phyloP scores from a whole-genome alignment of 2,888 invertebrate species.

The Dicyrtoma fusca region DNA sequence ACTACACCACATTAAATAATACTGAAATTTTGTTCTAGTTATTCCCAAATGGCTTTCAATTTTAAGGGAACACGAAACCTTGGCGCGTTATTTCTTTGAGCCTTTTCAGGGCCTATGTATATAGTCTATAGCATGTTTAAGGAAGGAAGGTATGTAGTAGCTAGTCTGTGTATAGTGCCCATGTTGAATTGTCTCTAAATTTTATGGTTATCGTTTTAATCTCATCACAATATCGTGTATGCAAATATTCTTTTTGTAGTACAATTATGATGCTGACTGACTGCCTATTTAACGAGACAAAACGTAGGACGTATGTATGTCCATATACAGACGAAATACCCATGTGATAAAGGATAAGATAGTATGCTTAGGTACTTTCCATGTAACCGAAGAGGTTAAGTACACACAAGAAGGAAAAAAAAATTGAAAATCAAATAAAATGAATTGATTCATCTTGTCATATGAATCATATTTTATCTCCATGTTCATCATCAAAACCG shows the following conservation, averaged over 20 bases:
- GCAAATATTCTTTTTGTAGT: slow-evolving; percentile 28
- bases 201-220: slow-evolving; percentile 40
- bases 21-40: not conserved
- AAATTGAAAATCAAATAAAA: slow-evolving; percentile 34
- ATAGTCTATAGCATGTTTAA: too few species aligned
- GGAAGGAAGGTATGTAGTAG: not conserved
- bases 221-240: slow-evolving; percentile 34
- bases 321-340: too few species aligned
- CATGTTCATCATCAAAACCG: slow-evolving; percentile 26
- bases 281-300: too few species aligned
- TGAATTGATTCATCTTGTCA: slow-evolving; percentile 43
- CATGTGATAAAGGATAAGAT: too few species aligned
- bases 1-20: not conserved
- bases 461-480: slow-evolving; percentile 42
- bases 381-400: not conserved
- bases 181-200: slow-evolving; percentile 4
- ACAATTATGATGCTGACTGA: not conserved
- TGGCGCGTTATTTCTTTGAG: too few species aligned
- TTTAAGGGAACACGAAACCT: not conserved
- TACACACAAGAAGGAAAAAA: slow-evolving; percentile 17
- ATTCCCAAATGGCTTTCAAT: not conserved
- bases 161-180: not conserved
- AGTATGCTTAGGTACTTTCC: too few species aligned
- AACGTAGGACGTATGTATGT: not conserved
- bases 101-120: too few species aligned